phyloP scores from a whole-genome alignment of 2,113 vertebrate genomes.

The Bubalus kerabau region DNA sequence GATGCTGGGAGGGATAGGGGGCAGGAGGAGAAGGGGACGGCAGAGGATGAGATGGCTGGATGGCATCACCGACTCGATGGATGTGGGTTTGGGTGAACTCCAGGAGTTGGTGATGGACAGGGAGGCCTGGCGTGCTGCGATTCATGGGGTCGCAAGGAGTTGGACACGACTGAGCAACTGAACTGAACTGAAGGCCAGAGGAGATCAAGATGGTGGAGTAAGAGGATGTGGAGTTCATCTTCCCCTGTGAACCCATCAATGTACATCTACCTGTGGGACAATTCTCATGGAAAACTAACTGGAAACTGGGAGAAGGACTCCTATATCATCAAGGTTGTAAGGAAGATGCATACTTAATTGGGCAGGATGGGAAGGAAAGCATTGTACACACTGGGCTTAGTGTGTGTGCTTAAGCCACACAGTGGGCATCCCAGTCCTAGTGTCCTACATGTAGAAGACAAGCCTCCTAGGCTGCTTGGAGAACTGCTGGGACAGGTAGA shows the following conservation, averaged over 20 bases:
- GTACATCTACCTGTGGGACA: neutral
- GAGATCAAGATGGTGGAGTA: neutral
- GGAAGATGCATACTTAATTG: neutral
- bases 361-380: neutral
- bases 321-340: neutral
- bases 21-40: too few relatives aligned
- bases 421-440: neutral
- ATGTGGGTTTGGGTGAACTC: too few relatives aligned
- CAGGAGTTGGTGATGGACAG: too few relatives aligned
- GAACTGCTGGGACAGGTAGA: neutral
- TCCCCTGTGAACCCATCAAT: neutral
- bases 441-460: neutral
- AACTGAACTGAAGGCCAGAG: neutral
- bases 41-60: too few relatives aligned
- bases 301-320: neutral
- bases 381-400: neutral
- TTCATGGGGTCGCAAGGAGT: too few relatives aligned
- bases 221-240: neutral
- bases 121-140: too few relatives aligned
- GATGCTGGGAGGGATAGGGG: too few relatives aligned
- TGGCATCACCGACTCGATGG: too few relatives aligned
- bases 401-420: neutral
- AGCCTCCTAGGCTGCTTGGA: neutral
- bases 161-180: too few relatives aligned
- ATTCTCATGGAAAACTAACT: neutral